These are phyloP conservation scores for Shargacucullia verbasci DNA, from an alignment of 2,888 invertebrate species.

Conservation along the genomic window DNA sequence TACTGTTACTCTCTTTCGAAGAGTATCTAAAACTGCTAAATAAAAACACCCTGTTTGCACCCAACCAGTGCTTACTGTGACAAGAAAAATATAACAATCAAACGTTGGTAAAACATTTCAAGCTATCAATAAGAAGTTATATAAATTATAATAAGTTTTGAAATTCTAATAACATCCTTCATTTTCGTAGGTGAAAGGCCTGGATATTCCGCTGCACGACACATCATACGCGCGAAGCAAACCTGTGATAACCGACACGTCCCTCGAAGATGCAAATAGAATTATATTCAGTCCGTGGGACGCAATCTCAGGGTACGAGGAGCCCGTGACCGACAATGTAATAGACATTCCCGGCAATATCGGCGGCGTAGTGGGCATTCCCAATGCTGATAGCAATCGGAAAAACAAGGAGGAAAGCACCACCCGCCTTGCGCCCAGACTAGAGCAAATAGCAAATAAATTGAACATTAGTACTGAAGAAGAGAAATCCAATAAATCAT, in stretches of 20 bases:
- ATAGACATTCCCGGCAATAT: constrained; percentile 84
- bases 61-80: too few species aligned
- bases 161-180: constrained; percentile 27
- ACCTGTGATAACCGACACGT: constrained; percentile 81
- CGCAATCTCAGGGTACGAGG: constrained; percentile 83
- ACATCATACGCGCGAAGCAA: constrained; percentile 72
- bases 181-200: constrained; percentile 78
- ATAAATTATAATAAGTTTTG: too few species aligned
- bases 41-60: too few species aligned
- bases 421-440: constrained; percentile 67
- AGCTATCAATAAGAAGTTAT: too few species aligned
- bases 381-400: constrained; percentile 69
- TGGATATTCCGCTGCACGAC: constrained; percentile 81
- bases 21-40: too few species aligned
- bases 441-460: constrained; percentile 82
- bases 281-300: constrained; percentile 89
- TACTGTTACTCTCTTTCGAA: not conserved
- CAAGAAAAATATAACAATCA: too few species aligned
- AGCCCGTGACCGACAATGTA: constrained; percentile 81
- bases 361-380: constrained; percentile 66
- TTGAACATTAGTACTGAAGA: constrained; percentile 83
- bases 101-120: too few species aligned
- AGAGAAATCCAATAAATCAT: constrained; percentile 86
- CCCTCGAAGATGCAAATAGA: constrained; percentile 87
- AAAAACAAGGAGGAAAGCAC: constrained; percentile 77